Evolutionary conservation across 2,113 vertebrate species (phyloP).

Genomic region (Oxygymnocypris stewartii): DNA sequence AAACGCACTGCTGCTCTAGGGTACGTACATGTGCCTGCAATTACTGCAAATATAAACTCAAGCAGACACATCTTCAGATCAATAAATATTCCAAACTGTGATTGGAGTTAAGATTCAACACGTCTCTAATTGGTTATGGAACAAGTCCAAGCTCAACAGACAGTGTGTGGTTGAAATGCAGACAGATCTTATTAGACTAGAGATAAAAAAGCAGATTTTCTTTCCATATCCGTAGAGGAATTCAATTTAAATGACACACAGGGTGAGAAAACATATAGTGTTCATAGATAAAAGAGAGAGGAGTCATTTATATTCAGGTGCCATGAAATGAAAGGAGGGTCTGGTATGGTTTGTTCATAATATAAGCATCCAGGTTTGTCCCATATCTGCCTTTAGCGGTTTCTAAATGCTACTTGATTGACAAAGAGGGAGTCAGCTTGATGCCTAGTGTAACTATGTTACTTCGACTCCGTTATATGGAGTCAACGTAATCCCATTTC

Average conservation of each 20-base stretch:
- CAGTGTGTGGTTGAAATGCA: not conserved
- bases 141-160: not conserved
- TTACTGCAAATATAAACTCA: not conserved
- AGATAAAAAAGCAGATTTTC: not conserved
- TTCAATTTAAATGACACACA: conserved; percentile 1
- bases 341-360: not conserved
- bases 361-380: not conserved
- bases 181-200: not conserved
- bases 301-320: not conserved
- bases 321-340: not conserved
- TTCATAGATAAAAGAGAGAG: not conserved
- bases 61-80: not conserved
- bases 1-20: not conserved
- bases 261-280: not conserved
- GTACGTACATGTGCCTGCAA: too few species aligned
- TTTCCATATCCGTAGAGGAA: not conserved
- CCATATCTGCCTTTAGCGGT: not conserved
- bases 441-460: not conserved
- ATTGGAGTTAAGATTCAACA: conserved; percentile 8
- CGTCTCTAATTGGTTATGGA: not conserved
- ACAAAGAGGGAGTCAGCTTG: not conserved
- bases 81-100: not conserved
- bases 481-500: not conserved
- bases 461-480: not conserved
- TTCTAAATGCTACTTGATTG: not conserved